Evolutionary conservation across 2,797 vertebrate species (phyloP).

Genomic region (Gymnodraco acuticeps): DNA sequence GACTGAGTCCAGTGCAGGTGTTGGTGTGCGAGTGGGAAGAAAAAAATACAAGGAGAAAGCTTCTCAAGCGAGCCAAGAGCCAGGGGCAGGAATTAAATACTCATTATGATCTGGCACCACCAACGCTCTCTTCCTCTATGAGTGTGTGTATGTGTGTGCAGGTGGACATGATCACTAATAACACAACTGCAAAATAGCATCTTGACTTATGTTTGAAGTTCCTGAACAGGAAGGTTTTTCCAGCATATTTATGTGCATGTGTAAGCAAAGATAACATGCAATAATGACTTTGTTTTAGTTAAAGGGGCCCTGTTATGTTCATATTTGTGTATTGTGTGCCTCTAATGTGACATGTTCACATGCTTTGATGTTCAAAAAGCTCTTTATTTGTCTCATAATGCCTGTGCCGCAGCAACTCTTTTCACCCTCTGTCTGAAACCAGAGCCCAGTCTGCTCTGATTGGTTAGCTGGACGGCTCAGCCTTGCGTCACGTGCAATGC

Average conservation of each 20-base stretch:
- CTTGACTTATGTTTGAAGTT: constrained; percentile 19
- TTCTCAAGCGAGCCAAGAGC: constrained; percentile 65
- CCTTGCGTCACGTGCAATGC: no score
- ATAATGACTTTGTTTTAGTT: not conserved
- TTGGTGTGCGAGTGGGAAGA: constrained; percentile 38
- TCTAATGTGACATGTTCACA: no score
- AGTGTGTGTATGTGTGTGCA: constrained; percentile 15
- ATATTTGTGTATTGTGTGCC: no score
- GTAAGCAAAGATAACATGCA: constrained; percentile 7
- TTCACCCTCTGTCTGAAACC: no score
- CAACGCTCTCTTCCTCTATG: constrained; percentile 28
- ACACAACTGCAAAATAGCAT: constrained; percentile 35
- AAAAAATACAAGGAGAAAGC: constrained; percentile 32
- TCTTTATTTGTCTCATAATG: no score
- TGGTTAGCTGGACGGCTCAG: no score
- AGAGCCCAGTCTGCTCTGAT: no score
- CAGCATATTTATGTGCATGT: constrained; percentile 16
- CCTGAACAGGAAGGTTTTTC: constrained; percentile 28
- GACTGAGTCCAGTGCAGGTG: constrained; percentile 49
- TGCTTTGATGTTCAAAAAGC: no score
- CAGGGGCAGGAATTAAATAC: constrained; percentile 76
- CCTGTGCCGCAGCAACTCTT: no score
- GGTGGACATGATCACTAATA: constrained; percentile 18
- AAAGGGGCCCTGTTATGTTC: no score
- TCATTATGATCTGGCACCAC: constrained; percentile 76